A percentile compares a stretch with the other conserved stretches of the same genome.
Conservation (phyloP, 2,113 vertebrate genomes). For the Platycercus adscitus region DNA sequence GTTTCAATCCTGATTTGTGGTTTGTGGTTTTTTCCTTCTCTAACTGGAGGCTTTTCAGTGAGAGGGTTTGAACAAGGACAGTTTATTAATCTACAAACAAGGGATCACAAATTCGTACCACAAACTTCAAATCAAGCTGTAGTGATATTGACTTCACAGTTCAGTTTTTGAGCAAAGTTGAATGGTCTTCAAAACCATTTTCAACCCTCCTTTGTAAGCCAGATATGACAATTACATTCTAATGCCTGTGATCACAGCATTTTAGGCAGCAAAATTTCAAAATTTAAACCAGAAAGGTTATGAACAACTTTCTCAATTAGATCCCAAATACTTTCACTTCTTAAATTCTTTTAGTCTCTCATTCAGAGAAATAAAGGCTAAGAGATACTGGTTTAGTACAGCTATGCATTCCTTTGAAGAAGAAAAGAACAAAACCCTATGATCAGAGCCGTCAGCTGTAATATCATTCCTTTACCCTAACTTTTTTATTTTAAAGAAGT, state of each 20-base stretch:
- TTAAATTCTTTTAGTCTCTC: not conserved
- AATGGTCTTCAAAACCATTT: not conserved
- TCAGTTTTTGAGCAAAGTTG: not conserved
- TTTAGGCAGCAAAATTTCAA: not conserved
- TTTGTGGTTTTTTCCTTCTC: not conserved
- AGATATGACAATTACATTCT: not conserved
- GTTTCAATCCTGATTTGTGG: not conserved
- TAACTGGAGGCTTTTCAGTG: not conserved
- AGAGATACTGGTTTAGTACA: not conserved
- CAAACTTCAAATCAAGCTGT: not conserved
- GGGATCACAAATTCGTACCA: not conserved
- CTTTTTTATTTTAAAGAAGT: not conserved
- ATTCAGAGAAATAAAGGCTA: not conserved
- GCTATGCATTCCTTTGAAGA: not conserved
- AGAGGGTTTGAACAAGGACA: not conserved
- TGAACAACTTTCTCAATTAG: not conserved
- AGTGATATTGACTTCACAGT: not conserved
- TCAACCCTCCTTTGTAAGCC: not conserved
- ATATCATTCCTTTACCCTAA: not conserved
- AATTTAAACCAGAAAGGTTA: not conserved
- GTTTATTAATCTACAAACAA: not conserved
- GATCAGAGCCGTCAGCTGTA: not conserved
- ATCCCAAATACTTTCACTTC: not conserved
- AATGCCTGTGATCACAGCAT: not conserved
- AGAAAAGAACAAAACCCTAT: not conserved